Percentiles rank a stretch among this genome's conserved stretches.
Conservation (phyloP, 2,888 invertebrate species). For the Xylota sylvarum region DNA sequence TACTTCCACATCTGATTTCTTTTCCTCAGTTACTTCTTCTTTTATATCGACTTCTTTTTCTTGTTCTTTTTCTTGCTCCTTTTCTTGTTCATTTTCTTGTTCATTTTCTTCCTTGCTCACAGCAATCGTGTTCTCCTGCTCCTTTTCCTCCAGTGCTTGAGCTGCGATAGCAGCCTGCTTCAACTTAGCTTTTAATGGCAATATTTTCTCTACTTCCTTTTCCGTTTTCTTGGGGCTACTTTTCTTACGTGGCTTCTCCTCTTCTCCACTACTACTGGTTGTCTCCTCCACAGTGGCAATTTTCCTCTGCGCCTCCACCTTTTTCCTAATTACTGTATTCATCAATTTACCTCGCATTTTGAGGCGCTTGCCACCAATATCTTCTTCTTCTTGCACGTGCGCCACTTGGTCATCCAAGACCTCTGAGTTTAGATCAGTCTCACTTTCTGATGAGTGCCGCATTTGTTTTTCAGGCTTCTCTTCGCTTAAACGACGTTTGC, state of each 20-base stretch:
- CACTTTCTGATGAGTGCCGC: slow-evolving; percentile 84
- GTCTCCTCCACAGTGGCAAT: slow-evolving; percentile 80
- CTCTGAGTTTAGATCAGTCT: slow-evolving; percentile 84
- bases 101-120: not conserved
- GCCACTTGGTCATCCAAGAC: slow-evolving; percentile 85
- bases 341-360: slow-evolving; percentile 83
- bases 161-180: slow-evolving; percentile 41
- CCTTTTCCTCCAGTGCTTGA: not conserved
- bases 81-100: not conserved
- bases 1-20: not conserved
- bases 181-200: slow-evolving; percentile 43
- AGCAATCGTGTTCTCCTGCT: not conserved
- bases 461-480: slow-evolving; percentile 74
- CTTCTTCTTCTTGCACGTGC: slow-evolving; percentile 79
- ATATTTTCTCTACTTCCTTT: slow-evolving; percentile 25
- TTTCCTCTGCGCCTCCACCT: slow-evolving; percentile 81
- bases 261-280: slow-evolving; percentile 82
- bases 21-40: not conserved
- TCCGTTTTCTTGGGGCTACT: slow-evolving; percentile 26
- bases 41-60: not conserved
- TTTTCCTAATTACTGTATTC: slow-evolving; percentile 81
- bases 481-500: slow-evolving; percentile 82
- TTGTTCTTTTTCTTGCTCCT: not conserved
- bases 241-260: slow-evolving; percentile 80
- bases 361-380: slow-evolving; percentile 83